Evolutionary conservation across 2,113 vertebrate genomes (phyloP), one percentile per base, ranked within the genome.

Genomic region (Opisthocomus hoazin): DNA sequence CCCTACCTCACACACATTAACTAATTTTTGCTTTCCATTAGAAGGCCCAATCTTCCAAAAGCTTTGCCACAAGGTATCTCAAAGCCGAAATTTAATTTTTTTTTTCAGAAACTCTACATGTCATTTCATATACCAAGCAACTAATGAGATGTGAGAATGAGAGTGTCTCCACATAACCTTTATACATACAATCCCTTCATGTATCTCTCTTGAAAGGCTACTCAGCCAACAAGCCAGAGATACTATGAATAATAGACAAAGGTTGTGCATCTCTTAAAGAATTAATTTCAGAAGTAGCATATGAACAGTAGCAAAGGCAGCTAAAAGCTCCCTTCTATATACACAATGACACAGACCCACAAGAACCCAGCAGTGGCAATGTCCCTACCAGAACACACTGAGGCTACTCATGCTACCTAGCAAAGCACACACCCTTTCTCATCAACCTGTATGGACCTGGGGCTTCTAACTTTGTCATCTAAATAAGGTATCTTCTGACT

Each of bases 361-460:
- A 53, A 83, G 53, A 73, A 54, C 1, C 5, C 39, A 80, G 48
- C 56, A 64, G 26, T 0, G 14, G 43, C 43, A 79, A 56, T 46
- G 10, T 1, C 5, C 66, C 43, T 68, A 48, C 6, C 34, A 56
- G 43, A 90, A 26, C 3, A n/a, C 18, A 12, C 26, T 73, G 39
- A 87, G 10, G 34, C 37, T 60, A 46, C 21, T 85, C 39, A 53
- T 0, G 0, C 12, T 36, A 75, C 18, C 16, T 70, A 58, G n/a
- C 3, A 43, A 91, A 76, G 34, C 27, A 71, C 12, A 75, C 10
- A 51, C 2, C 9, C 7, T n/a, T 82, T 57, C 41, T 56, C 24
- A 71, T n/a, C 18, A 53, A 68, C 15, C 3, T 46, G 6, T 58
- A 41, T 9, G 21, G 17, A 76, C 8, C n/a, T 0, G 0, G 6